These are phyloP conservation scores for Excalfactoria chinensis DNA, from an alignment of 2,113 vertebrate genomes.

Conservation along the genomic window DNA sequence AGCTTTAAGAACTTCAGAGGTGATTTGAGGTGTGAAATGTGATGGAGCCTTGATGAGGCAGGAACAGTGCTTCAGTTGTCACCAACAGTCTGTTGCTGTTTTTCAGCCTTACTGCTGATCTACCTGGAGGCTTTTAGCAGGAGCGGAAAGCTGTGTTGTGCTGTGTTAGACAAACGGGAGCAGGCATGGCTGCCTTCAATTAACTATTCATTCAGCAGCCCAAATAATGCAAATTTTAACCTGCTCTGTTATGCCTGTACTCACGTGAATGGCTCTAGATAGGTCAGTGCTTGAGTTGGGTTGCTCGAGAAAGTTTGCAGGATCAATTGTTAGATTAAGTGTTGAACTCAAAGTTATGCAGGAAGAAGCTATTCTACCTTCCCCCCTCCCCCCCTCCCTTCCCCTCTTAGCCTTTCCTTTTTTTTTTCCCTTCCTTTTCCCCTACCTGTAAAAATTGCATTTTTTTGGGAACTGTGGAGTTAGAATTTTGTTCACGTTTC, in stretches of 20 bases:
- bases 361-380: rapidly evolving
- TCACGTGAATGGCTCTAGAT: background rate
- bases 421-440: background rate
- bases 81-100: constrained; percentile 6
- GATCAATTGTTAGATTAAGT: background rate
- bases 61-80: background rate
- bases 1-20: constrained; percentile 1
- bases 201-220: background rate
- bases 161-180: background rate
- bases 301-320: background rate
- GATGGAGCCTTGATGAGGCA: background rate
- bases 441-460: rapidly evolving
- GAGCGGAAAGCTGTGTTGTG: background rate
- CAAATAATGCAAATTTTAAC: background rate
- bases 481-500: background rate
- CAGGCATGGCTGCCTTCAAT: background rate
- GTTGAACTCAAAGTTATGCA: background rate
- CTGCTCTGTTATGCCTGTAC: background rate
- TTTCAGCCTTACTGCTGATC: background rate
- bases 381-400: background rate
- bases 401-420: background rate
- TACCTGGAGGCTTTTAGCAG: background rate
- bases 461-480: background rate
- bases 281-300: background rate
- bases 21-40: background rate